Percentiles rank a stretch among this genome's conserved stretches.
Conservation (phyloP, 2,113 vertebrate genomes). For the Dasyornis broadbenti region DNA sequence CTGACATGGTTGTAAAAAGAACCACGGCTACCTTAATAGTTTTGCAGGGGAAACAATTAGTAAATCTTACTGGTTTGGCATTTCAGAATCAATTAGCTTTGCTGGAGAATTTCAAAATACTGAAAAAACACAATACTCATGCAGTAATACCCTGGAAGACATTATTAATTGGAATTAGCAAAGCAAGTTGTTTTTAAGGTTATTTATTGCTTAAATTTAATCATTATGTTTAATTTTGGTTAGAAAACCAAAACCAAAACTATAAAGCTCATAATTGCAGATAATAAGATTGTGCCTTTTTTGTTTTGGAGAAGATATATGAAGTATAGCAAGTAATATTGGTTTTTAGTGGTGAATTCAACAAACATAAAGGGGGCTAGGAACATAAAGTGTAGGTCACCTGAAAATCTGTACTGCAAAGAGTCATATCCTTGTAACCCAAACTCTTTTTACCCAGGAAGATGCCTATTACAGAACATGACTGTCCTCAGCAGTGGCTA, state of each 20-base stretch:
- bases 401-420: background rate
- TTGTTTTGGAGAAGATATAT: background rate
- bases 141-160: background rate
- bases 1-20: background rate
- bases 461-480: background rate
- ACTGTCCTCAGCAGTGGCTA: background rate
- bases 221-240: background rate
- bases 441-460: background rate
- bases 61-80: background rate
- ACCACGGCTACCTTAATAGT: background rate
- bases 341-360: background rate
- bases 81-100: conserved; percentile 27
- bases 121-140: background rate
- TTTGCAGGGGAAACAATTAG: conserved; percentile 7
- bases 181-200: background rate
- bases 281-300: background rate
- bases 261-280: background rate
- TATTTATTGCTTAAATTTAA: background rate
- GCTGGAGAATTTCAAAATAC: background rate
- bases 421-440: background rate
- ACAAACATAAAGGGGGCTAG: background rate
- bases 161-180: background rate
- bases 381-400: background rate
- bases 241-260: background rate
- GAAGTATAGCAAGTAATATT: background rate